Evolutionary conservation across 2,888 invertebrate species (phyloP), one percentile per base, ranked within the genome.

Genomic region (Sarcophaga rosellei): DNA sequence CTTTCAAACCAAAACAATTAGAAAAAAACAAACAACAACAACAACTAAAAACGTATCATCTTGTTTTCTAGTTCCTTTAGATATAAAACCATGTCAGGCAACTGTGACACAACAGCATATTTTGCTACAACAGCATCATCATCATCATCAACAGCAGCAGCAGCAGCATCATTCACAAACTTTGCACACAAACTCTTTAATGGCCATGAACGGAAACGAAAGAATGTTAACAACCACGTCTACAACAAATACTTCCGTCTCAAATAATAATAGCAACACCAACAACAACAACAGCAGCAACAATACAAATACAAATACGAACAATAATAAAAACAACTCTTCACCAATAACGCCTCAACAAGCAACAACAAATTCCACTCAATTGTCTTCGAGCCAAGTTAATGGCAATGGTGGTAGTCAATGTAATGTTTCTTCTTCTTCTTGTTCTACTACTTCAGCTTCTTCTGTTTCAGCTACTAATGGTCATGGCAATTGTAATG

Each of bases 211-310:
- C 92, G 93, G 93, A 93, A 93, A 91, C 91, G 92, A 92, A 90
- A 92, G 92, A 91, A 92, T 93, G 93, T 93, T 93, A 93, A 93
- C 93, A 92, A 91, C 35, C 35, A 35, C 91, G 88, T 90, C 92
- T 90, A 89, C 91, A 91, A 83, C 90, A 89, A 89, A 78, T 89
- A 89, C 74, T 88, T 83, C 87, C 88, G 78, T 53, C 74, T 80
- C 35, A 73, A 88, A 87, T 89, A 89, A 85, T 87, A 88, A 87
- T 77, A 88, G 84, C 86, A 86, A 82, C 86, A 83, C 74, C 88
- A 84, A 77, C 84, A 86, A 78, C 80, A 87, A 84, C 88, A 84
- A 87, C 86, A 82, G 80, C 87, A 85, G 81, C 80, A 84, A 74
- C 85, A 85, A 88, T 86, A 81, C 89, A 86, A 83, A 88, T 88